Base-by-base conservation (phyloP, 1,140 invertebrate species). In the Chironomus striatipennis region DNA sequence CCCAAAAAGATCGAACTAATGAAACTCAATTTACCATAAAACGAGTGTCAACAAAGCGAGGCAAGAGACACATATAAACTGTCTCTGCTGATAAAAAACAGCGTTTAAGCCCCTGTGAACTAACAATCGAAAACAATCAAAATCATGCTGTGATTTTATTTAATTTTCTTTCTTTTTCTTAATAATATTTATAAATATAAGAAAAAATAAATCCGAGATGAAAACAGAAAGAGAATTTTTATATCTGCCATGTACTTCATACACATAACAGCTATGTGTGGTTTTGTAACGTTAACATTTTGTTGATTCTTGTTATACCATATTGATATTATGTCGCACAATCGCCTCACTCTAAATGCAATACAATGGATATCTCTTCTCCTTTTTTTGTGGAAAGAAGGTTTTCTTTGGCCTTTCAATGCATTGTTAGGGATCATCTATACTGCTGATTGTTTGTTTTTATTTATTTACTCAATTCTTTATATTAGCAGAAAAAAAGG, bases 91-190 rank as follows among this genome's bases (percentile, higher is more conserved):
- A 34, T 34, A 34, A 34, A n/a, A 34, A 34, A 34, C 24, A 34
- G 24, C 24, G 24, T 34, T 34, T 34, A 34, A 34, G 24, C 47
- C 47, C n/a, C 12, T n/a, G 47, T 57, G 47, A 57, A 21, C n/a
- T 18, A 70, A 70, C 65, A 70, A 70, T 70, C 65, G 65, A 70
- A 12, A 70, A 70, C 65, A 70, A 70, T 70, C 65, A 70, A 70
- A 70, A 20, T 70, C 65, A 70, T 70, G 65, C 65, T 70, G 65
- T 20, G 65, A 70, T 70, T 70, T 57, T 57, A 12, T 12, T 57
- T 57, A 10, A 57, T 34, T 57, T n/a, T 57, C 47, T 57, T 57
- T 57, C 47, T 34, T 34, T 34, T 34, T 34, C 24, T 34, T 34
- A 34, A 34, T 34, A 34, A 34, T 34, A 34, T 34, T 34, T 34